Evolutionary conservation across 2,888 invertebrate species (phyloP).

Genomic region (Atherix ibis): DNA sequence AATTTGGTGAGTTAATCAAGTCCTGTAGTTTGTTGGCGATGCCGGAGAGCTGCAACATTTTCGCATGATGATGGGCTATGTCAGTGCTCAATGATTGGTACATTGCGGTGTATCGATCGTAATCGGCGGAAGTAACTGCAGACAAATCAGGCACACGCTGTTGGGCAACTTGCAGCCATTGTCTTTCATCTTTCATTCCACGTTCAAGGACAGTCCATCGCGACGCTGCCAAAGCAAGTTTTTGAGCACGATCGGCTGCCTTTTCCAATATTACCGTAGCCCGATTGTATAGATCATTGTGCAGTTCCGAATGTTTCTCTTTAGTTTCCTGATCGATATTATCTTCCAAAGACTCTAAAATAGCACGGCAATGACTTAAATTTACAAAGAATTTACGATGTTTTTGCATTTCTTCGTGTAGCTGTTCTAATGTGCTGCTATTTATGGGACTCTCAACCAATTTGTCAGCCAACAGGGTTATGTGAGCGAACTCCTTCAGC

Average conservation of each 20-base stretch:
- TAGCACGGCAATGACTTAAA: slow-evolving; percentile 70
- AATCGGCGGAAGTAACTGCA: slow-evolving; percentile 67
- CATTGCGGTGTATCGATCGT: slow-evolving; percentile 67
- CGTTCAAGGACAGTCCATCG: slow-evolving; percentile 68
- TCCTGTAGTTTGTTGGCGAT: slow-evolving; percentile 59
- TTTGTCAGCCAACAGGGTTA: slow-evolving; percentile 69
- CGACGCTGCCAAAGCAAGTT: slow-evolving; percentile 71
- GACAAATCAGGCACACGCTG: slow-evolving; percentile 69
- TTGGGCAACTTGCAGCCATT: slow-evolving; percentile 70
- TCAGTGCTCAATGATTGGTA: slow-evolving; percentile 68
- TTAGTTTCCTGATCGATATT: slow-evolving; percentile 69
- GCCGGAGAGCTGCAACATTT: slow-evolving; percentile 54
- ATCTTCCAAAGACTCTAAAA: slow-evolving; percentile 70
- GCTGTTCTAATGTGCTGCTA: slow-evolving; percentile 56
- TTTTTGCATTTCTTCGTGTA: slow-evolving; percentile 82
- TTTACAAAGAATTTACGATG: slow-evolving; percentile 81
- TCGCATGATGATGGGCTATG: slow-evolving; percentile 63
- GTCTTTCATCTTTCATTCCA: slow-evolving; percentile 65
- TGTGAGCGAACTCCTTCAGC: slow-evolving; percentile 69
- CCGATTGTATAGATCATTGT: slow-evolving; percentile 58
- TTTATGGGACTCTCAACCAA: slow-evolving; percentile 61
- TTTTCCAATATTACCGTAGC: slow-evolving; percentile 63
- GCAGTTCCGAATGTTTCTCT: slow-evolving; percentile 52
- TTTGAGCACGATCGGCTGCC: slow-evolving; percentile 65
- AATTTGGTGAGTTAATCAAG: slow-evolving; percentile 54